A percentile compares a stretch with the other conserved stretches of the same genome.
Conservation (phyloP, 2,888 invertebrate genomes). For the Rhorus exstirpatorius region DNA sequence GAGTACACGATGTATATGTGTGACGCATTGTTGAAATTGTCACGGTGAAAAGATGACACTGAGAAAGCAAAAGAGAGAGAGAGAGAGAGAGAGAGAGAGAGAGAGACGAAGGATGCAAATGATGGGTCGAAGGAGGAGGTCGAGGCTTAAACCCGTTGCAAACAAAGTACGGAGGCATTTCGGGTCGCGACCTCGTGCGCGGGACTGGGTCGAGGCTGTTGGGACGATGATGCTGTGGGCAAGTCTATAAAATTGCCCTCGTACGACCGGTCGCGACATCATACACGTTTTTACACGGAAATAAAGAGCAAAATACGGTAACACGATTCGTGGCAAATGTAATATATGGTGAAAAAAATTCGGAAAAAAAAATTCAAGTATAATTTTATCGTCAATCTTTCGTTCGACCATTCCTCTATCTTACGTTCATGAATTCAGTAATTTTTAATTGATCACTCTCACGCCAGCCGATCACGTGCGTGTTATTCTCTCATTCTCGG, state of each 20-base stretch:
- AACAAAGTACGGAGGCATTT: slow-evolving; percentile 55
- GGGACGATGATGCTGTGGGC: slow-evolving; percentile 54
- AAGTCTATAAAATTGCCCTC: slow-evolving; percentile 59
- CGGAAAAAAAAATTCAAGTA: too few species aligned
- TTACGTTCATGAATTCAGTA: too few species aligned
- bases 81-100: background rate
- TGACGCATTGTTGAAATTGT: slow-evolving; percentile 24
- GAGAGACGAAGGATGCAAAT: slow-evolving; percentile 31
- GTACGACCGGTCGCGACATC: slow-evolving; percentile 39
- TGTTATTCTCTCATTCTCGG: too few species aligned
- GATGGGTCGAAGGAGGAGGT: slow-evolving; percentile 60
- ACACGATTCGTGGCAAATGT: too few species aligned
- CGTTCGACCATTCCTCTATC: too few species aligned
- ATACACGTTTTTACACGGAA: too few species aligned
- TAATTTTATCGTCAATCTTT: too few species aligned
- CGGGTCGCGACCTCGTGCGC: slow-evolving; percentile 79
- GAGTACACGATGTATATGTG: slow-evolving; percentile 48
- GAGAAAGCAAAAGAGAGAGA: slow-evolving; percentile 62
- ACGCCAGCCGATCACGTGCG: too few species aligned
- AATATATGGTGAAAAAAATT: too few species aligned
- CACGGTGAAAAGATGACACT: slow-evolving; percentile 49
- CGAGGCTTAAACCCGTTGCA: slow-evolving; percentile 71
- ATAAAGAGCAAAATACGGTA: background rate
- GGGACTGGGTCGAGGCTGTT: slow-evolving; percentile 81
- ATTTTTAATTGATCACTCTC: too few species aligned